Percentiles rank a stretch among this genome's conserved stretches.
Conservation (phyloP, 2,888 invertebrate genomes). For the Palloptera scutellata region DNA sequence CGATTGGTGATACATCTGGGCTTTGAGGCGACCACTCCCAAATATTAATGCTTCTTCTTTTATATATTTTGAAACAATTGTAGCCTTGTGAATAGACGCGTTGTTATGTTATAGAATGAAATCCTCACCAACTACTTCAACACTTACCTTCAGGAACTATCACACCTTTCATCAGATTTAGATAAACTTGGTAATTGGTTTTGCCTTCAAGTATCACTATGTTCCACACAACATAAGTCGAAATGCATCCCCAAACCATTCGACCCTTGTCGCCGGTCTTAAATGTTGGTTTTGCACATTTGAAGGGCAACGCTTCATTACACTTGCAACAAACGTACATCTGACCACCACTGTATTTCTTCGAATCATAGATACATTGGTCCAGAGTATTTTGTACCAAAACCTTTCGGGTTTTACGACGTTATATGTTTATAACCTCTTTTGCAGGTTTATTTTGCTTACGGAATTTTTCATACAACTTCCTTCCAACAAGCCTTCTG, state of each 20-base stretch:
- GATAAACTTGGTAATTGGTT: background rate
- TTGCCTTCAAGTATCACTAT: constrained; percentile 19
- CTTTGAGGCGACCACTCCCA: constrained; percentile 23
- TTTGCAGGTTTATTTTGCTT: no score
- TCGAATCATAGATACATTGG: constrained; percentile 9
- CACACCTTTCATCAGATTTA: constrained; percentile 10
- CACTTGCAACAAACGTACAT: no score
- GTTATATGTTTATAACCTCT: no score
- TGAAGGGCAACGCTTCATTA: background rate
- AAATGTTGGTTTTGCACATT: no score
- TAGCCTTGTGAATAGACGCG: constrained; percentile 8
- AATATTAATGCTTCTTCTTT: constrained; percentile 10
- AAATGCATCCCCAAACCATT: constrained; percentile 19
- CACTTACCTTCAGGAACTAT: constrained; percentile 12
- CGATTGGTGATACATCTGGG: constrained; percentile 20
- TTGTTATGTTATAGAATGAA: no score
- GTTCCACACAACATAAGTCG: constrained; percentile 15
- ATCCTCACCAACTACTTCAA: no score
- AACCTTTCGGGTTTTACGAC: no score
- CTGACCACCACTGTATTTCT: constrained; percentile 10
- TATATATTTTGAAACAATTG: background rate
- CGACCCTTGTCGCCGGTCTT: constrained; percentile 4
- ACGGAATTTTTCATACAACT: no score
- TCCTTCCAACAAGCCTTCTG: no score
- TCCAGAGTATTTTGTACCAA: no score